Conservation (phyloP, 1,140 invertebrate species). For the Metopolophium dirhodum region DNA sequence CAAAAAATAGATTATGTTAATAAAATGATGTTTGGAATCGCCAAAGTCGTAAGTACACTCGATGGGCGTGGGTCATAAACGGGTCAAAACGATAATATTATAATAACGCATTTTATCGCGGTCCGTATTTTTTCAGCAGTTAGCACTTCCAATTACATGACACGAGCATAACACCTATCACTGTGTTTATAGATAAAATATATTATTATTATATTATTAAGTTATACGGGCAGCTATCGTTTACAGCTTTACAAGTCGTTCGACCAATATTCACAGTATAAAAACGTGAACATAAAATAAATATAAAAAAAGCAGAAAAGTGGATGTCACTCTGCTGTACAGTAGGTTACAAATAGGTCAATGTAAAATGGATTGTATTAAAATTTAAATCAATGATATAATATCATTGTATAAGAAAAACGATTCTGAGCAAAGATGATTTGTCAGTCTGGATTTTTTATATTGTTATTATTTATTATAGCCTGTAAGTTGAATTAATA, state of each 20-base stretch:
- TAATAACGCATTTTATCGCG: background rate
- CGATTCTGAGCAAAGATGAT: too few relatives aligned
- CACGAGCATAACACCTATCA: background rate
- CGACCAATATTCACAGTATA: background rate
- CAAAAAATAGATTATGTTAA: background rate
- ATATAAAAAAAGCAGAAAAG: too few relatives aligned
- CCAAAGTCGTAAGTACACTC: slow-evolving; percentile 20
- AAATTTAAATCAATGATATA: too few relatives aligned
- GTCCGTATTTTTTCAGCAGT: background rate
- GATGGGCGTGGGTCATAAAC: slow-evolving; percentile 35
- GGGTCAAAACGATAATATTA: slow-evolving; percentile 4
- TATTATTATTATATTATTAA: background rate
- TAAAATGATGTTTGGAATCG: background rate
- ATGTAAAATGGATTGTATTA: too few relatives aligned
- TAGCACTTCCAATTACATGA: background rate
- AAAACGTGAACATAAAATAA: background rate
- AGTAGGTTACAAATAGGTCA: too few relatives aligned
- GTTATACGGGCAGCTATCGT: background rate
- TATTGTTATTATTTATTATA: too few relatives aligned
- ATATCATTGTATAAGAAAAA: too few relatives aligned
- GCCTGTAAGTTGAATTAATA: too few relatives aligned
- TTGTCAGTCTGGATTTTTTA: too few relatives aligned
- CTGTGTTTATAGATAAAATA: background rate
- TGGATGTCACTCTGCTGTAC: too few relatives aligned
- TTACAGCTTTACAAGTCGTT: background rate